Conservation (phyloP, 2,797 vertebrate genomes). For the Zenarchopterus dispar region DNA sequence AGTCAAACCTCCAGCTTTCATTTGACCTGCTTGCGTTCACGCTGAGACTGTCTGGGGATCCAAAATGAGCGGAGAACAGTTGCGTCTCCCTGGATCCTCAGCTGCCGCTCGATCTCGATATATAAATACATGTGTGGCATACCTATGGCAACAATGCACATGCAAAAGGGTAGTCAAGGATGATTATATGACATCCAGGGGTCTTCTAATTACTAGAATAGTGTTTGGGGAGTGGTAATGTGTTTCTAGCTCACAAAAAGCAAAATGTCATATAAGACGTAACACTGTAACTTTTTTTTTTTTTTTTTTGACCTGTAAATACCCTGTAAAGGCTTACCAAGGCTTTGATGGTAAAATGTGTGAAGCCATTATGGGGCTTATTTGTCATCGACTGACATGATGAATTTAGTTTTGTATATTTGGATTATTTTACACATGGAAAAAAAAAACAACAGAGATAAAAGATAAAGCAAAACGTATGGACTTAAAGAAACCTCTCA, state of each 20-base stretch:
- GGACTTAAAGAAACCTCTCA: background rate
- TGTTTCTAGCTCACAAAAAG: constrained; percentile 9
- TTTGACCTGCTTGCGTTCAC: constrained; percentile 15
- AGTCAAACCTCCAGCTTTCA: constrained; percentile 14
- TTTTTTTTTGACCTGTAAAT: too few relatives aligned
- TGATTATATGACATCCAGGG: constrained; percentile 39
- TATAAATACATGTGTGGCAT: constrained; percentile 76
- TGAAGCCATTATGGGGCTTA: too few relatives aligned
- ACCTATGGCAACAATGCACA: constrained; percentile 75
- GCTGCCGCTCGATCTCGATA: constrained; percentile 74
- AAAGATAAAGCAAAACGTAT: too few relatives aligned
- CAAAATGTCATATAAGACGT: constrained; percentile 1
- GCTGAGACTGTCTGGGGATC: constrained; percentile 45
- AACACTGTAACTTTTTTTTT: background rate
- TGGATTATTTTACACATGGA: too few relatives aligned
- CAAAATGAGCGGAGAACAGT: constrained; percentile 60
- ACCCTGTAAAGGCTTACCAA: too few relatives aligned
- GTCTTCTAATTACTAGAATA: constrained; percentile 8
- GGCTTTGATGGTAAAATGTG: too few relatives aligned
- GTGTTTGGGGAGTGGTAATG: background rate
- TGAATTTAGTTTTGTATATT: too few relatives aligned
- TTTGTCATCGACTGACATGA: too few relatives aligned
- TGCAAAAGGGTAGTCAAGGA: constrained; percentile 50
- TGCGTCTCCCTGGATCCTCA: constrained; percentile 74
- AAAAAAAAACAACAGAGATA: background rate